These are phyloP conservation scores for Pammene fasciana DNA, from an alignment of 2,888 invertebrate species.

Conservation along the genomic window DNA sequence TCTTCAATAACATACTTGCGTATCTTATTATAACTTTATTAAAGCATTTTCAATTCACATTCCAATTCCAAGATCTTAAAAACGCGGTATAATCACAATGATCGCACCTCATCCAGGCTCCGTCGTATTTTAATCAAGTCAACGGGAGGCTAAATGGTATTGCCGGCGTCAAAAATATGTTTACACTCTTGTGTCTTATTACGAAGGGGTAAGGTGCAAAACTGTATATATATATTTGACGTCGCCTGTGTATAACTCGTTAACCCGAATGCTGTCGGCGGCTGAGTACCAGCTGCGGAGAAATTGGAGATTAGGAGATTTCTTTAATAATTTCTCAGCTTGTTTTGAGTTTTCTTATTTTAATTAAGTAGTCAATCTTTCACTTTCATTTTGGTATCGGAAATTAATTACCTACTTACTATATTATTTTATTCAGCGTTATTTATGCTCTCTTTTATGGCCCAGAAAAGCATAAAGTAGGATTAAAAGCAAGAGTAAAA, in stretches of 20 bases:
- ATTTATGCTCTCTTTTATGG: too few relatives aligned
- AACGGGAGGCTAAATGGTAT: slow-evolving; percentile 51
- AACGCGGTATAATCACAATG: slow-evolving; percentile 44
- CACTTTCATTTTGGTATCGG: too few relatives aligned
- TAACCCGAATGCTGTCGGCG: slow-evolving; percentile 38
- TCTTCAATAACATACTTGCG: too few relatives aligned
- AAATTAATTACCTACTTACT: too few relatives aligned
- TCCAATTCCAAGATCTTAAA: slow-evolving; percentile 27
- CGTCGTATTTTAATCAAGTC: slow-evolving; percentile 58
- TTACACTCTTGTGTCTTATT: too few relatives aligned
- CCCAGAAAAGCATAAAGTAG: too few relatives aligned
- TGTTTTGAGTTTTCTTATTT: not conserved
- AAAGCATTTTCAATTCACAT: slow-evolving; percentile 18
- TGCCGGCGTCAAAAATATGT: too few relatives aligned
- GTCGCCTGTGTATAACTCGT: slow-evolving; percentile 43
- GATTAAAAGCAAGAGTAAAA: too few relatives aligned
- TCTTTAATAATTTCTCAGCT: not conserved
- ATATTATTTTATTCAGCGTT: too few relatives aligned
- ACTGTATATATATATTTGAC: too few relatives aligned
- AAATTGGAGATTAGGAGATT: slow-evolving; percentile 8
- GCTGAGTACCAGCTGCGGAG: slow-evolving; percentile 25
- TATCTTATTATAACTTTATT: slow-evolving; percentile 10
- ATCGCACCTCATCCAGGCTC: slow-evolving; percentile 49
- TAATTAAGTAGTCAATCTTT: not conserved
- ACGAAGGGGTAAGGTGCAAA: too few relatives aligned